These are phyloP conservation scores for Notodonta dromedarius DNA, from an alignment of 2,888 invertebrate genomes.

Conservation along the genomic window DNA sequence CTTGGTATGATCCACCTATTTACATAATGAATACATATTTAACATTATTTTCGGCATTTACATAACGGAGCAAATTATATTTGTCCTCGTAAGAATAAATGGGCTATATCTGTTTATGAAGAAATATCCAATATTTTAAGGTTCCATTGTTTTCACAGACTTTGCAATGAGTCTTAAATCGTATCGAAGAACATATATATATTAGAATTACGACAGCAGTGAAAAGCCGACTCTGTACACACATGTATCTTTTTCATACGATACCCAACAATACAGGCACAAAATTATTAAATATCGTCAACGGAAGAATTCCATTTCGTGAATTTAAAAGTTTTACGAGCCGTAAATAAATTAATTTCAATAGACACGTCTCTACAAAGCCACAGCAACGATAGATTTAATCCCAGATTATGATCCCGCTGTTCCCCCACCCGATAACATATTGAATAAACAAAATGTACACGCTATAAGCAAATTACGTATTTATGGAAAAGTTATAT, in stretches of 20 bases:
- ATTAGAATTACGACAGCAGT: too few relatives aligned
- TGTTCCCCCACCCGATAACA: slow-evolving; percentile 63
- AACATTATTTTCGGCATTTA: neutral
- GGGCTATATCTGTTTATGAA: neutral
- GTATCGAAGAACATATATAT: too few relatives aligned
- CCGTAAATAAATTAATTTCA: slow-evolving; percentile 53
- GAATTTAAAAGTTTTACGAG: slow-evolving; percentile 45
- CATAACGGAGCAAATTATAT: neutral
- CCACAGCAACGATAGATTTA: slow-evolving; percentile 37
- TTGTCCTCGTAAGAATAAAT: neutral
- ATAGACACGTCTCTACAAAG: slow-evolving; percentile 32
- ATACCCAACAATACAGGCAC: neutral
- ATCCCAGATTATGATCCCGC: slow-evolving; percentile 47
- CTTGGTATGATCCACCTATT: slow-evolving; percentile 1
- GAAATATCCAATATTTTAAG: too few relatives aligned
- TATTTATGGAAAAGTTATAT: slow-evolving; percentile 68
- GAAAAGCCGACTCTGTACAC: too few relatives aligned
- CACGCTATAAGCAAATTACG: slow-evolving; percentile 67
- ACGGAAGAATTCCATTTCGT: slow-evolving; percentile 36
- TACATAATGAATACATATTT: slow-evolving; percentile 1
- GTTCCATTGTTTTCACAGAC: too few relatives aligned
- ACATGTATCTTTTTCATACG: neutral
- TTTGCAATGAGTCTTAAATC: too few relatives aligned
- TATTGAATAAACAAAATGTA: slow-evolving; percentile 69
- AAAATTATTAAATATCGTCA: slow-evolving; percentile 22